Base-by-base conservation (phyloP, 2,113 vertebrate species). In the Haemorhous mexicanus region DNA sequence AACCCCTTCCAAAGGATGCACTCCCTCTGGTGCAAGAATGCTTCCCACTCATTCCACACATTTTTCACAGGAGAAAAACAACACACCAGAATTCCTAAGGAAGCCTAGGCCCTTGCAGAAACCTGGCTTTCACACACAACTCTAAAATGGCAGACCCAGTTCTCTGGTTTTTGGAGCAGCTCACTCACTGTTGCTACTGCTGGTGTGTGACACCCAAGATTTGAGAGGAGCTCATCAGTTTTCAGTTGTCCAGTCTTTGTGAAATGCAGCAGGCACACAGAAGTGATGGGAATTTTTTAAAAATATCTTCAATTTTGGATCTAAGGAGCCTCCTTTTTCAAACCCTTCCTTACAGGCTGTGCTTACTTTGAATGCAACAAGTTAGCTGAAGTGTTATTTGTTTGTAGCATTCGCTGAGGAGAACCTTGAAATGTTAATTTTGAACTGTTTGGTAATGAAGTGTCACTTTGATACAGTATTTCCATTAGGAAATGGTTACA, bases 401-500 rank as follows among this genome's bases (percentile, higher is more conserved):
- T 26, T 8, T 2, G 24, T 30, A 1, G 7, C 7, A 69, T 76
- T 69, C 10, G 3, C 53, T 47, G 62, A 61, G 33, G 23, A 4
- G 41, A 92, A 52, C 83, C 64, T 59, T 81, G 76, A 84, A 84
- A 41, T 27, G 59, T 55, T 76, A 56, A 59, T 63, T 52, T 94
- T 70, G 20, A 37, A 21, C 23, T 37, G 17, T 63, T 68, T 49
- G 44, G 23, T 64, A 46, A 44, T 4, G 5, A 77, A 58, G 17
- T 16, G 4, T 37, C 0, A 0, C 41, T 91, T 73, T 87, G 52
- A 58, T 3, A 28, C 21, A 33, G 30, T 18, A 10, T 44, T 62
- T 26, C 11, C 19, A 2, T 56, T 47, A 32, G 32, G 66, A 37
- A 46, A n/a, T 73, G 32, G 44, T 87, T 87, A 87, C 64, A 87